These are phyloP conservation scores for Epinephelus coioides DNA, from an alignment of 2,797 vertebrate species.

Conservation along the genomic window DNA sequence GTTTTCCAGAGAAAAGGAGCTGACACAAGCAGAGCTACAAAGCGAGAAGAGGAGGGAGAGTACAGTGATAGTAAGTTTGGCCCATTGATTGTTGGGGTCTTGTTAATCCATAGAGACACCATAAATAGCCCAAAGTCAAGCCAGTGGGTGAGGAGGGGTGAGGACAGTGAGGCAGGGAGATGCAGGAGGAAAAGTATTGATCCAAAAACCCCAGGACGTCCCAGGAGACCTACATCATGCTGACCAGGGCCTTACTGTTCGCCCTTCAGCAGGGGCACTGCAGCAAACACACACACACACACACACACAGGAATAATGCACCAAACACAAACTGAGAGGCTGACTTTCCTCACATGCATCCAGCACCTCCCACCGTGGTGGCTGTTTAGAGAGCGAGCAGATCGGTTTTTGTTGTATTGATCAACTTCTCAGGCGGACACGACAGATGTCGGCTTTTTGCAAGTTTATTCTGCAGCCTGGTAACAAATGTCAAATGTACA, in stretches of 20 bases:
- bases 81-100: conserved; percentile 78
- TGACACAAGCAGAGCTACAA: conserved; percentile 69
- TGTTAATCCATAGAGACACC: conserved; percentile 76
- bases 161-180: conserved; percentile 64
- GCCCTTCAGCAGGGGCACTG: conserved; percentile 83
- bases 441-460: conserved; percentile 34
- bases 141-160: conserved; percentile 54
- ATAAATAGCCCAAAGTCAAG: conserved; percentile 83
- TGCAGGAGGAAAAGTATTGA: conserved; percentile 77
- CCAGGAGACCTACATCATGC: conserved; percentile 78
- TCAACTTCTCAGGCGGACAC: conserved; percentile 29
- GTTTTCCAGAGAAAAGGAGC: conserved; percentile 65
- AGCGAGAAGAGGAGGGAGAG: conserved; percentile 43
- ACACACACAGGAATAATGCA: conserved; percentile 55
- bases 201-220: conserved; percentile 70
- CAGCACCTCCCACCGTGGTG: conserved; percentile 30
- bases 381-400: conserved; percentile 4
- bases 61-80: conserved; percentile 65
- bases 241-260: conserved; percentile 80
- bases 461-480: conserved; percentile 14
- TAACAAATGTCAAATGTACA: conserved; percentile 26
- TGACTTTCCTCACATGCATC: conserved; percentile 32
- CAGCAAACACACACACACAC: conserved; percentile 69
- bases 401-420: conserved; percentile 32
- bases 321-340: conserved; percentile 59